Base-by-base conservation (phyloP, 2,113 vertebrate species). In the Nannospalax galili region DNA sequence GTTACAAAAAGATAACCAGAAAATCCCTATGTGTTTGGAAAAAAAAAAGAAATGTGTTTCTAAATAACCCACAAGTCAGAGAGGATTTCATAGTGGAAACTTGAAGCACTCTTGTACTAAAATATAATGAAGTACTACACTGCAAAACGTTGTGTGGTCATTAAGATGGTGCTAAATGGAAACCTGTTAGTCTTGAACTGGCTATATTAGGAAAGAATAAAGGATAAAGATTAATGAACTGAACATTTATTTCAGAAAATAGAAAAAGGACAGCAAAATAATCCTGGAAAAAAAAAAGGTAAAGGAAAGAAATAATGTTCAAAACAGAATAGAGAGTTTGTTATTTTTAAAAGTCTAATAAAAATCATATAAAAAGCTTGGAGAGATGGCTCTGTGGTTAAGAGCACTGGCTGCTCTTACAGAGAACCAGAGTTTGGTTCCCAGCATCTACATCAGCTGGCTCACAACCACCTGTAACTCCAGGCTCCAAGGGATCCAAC, bases 331-430 rank as follows among this genome's bases (percentile, higher is more conserved):
- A 70, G 70, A 84, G 82, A 87, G 40, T 32, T 88, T 56, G n/a
- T 77, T 56, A 60, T 78, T 91, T 95, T 94, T 74, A 86, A 97
- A 94, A 91, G 62, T 91, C 74, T 90, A 86, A 52, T 78, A 60
- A 90, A 81, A 62, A 2, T 15, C n/a, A 58, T 37, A 58, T 32
- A n/a, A 80, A 52, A 11, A 11, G 52, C 35, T n/a, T 32, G 58
- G 32, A 80, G 77, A n/a, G 24, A 14, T 11, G 37, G 19, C 52
- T 37, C 77, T n/a, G 35, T 58, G 52, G 32, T 37, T n/a, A 58
- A 58, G 35, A 58, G 77, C 15, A 60, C 3, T 5, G 22, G 24
- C 20, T 79, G 19, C 2, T 60, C 32, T 26, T 37, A 17, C 11
- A 37, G 35, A 80, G 11, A 35, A 58, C n/a, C 24, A 3, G 32